phyloP scores from a whole-genome alignment of 2,113 vertebrate genomes.

The Laterallus jamaicensis region DNA sequence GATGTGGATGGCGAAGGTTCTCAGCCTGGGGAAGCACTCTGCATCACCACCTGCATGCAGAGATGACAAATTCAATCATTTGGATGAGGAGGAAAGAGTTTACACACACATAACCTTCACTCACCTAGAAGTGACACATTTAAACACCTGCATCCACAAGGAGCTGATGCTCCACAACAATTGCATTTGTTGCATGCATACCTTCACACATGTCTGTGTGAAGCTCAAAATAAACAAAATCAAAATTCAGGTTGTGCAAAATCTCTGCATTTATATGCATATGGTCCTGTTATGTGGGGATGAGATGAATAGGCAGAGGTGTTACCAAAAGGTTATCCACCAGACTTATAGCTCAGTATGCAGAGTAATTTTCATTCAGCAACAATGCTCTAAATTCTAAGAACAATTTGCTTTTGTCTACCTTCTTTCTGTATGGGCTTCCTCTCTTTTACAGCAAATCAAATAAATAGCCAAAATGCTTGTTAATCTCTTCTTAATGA shows the following conservation, averaged over 20 bases:
- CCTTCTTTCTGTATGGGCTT: not conserved
- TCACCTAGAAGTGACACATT: not conserved
- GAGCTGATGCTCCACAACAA: not conserved
- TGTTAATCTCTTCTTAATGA: not conserved
- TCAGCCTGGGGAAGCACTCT: not conserved
- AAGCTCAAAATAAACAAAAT: not conserved
- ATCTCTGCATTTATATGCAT: not conserved
- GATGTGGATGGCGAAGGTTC: not conserved
- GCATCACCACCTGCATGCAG: not conserved
- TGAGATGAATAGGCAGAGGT: not conserved
- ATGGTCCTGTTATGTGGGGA: not conserved
- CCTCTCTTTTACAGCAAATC: not conserved
- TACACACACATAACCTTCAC: not conserved
- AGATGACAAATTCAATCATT: not conserved
- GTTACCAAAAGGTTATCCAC: not conserved
- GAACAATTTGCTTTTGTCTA: slow-evolving; percentile 23
- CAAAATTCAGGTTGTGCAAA: not conserved
- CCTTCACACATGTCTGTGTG: fast-evolving
- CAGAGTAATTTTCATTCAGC: not conserved
- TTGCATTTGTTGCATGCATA: fast-evolving
- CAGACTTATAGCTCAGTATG: not conserved
- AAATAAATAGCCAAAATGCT: not conserved
- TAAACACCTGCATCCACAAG: not conserved
- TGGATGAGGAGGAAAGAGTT: not conserved
- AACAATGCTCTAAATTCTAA: slow-evolving; percentile 30